A percentile compares a stretch with the other conserved stretches of the same genome.
These are phyloP conservation scores for Antennarius maculatus DNA, from an alignment of 2,797 vertebrate species.

Conservation along the genomic window DNA sequence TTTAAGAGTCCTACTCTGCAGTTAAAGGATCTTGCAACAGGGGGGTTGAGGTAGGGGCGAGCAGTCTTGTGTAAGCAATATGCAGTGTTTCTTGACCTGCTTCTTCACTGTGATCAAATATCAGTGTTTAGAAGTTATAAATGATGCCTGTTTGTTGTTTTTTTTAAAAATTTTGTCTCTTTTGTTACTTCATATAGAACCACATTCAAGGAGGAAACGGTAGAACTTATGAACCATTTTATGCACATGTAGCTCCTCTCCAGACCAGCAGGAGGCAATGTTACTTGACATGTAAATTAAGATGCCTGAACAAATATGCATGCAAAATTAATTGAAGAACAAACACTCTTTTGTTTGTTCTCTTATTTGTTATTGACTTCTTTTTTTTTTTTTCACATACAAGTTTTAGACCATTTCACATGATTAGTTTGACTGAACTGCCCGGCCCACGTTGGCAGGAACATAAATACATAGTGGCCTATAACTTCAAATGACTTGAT, in stretches of 20 bases:
- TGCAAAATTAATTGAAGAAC: conserved; percentile 68
- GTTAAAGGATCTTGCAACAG: conserved; percentile 57
- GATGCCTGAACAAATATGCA: conserved; percentile 61
- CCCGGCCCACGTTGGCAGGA: conserved; percentile 72
- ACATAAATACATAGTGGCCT: conserved; percentile 59
- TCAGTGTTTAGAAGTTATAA: conserved; percentile 43
- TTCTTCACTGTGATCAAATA: conserved; percentile 50
- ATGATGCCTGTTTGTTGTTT: conserved; percentile 10
- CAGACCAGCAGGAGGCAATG: conserved; percentile 74
- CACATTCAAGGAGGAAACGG: conserved; percentile 11
- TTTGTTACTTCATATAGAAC: conserved; percentile 1
- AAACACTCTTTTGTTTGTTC: conserved; percentile 68
- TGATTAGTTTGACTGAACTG: conserved; percentile 60
- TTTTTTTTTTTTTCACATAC: conserved; percentile 72
- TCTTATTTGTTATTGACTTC: conserved; percentile 77
- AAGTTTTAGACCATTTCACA: conserved; percentile 66
- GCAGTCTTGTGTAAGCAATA: conserved; percentile 29
- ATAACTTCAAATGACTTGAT: conserved; percentile 79
- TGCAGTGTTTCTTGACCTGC: conserved; percentile 26
- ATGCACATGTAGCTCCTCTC: conserved; percentile 46
- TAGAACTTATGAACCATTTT: conserved; percentile 9
- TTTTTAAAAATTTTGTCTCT: background rate
- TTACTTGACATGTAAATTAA: conserved; percentile 62
- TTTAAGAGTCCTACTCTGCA: conserved; percentile 66
- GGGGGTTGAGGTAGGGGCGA: conserved; percentile 21